Evolutionary conservation across 2,888 invertebrate genomes (phyloP).

Genomic region (Lampropteryx suffumata): DNA sequence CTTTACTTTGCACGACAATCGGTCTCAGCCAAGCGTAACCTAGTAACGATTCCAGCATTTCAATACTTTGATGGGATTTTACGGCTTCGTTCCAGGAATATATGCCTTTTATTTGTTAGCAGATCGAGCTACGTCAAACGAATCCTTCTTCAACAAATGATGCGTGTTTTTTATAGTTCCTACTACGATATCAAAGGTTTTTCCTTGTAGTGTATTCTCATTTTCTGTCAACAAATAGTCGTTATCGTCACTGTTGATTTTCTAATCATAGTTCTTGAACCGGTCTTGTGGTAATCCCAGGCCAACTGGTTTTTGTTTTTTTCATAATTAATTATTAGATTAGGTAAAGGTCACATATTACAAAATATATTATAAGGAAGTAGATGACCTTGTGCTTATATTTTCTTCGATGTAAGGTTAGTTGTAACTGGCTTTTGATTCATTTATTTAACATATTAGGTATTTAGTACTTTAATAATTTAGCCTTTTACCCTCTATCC

Average conservation of each 20-base stretch:
- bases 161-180: constrained; percentile 4
- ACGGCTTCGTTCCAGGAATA: not conserved
- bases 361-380: not conserved
- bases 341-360: constrained; percentile 1
- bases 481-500: too few relatives aligned
- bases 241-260: constrained; percentile 23
- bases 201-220: constrained; percentile 23
- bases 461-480: too few relatives aligned
- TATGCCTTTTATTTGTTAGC: not conserved
- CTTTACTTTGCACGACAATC: constrained; percentile 50
- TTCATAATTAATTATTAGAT: constrained; percentile 6
- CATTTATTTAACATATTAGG: too few relatives aligned
- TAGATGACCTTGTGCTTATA: too few relatives aligned
- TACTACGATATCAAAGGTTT: constrained; percentile 18
- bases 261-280: constrained; percentile 30
- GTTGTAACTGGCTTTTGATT: too few relatives aligned
- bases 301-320: constrained; percentile 27
- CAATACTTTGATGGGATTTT: constrained; percentile 57
- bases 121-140: not conserved
- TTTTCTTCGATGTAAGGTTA: too few relatives aligned
- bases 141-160: not conserved
- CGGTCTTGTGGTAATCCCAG: constrained; percentile 31
- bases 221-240: constrained; percentile 14
- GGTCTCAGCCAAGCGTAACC: constrained; percentile 58
- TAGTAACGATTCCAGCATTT: constrained; percentile 75